Percentiles rank a stretch among this genome's conserved stretches.
These are phyloP conservation scores for Chrysina gloriosa DNA, from an alignment of 2,888 invertebrate genomes.

Conservation along the genomic window DNA sequence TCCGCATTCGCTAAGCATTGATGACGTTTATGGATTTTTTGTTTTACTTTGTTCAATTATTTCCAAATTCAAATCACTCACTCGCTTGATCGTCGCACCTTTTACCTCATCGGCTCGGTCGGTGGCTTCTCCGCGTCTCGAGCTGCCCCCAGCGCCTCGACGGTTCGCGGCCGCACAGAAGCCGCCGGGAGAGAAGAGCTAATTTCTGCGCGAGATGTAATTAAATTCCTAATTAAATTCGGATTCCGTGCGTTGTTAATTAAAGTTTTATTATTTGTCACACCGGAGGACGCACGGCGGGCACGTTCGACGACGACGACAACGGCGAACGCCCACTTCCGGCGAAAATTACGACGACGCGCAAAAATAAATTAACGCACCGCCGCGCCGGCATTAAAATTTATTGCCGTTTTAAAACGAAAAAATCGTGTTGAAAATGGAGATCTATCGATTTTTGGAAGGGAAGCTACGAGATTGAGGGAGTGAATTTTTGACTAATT, in stretches of 20 bases:
- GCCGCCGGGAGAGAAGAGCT: background rate
- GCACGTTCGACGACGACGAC: background rate
- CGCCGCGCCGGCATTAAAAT: constrained; percentile 11
- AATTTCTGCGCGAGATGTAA: constrained; percentile 15
- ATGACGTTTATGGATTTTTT: no score
- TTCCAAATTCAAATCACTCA: no score
- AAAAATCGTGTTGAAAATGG: background rate
- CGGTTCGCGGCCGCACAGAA: background rate
- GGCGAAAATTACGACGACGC: background rate
- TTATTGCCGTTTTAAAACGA: constrained; percentile 5
- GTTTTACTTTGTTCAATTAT: no score
- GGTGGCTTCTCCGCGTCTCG: no score
- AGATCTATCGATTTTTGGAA: no score
- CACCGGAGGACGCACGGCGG: background rate
- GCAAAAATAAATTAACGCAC: constrained; percentile 13
- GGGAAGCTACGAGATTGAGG: no score
- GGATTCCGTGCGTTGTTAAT: constrained; percentile 35
- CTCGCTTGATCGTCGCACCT: no score
- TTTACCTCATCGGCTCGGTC: no score
- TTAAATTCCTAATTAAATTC: constrained; percentile 35
- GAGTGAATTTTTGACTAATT: no score
- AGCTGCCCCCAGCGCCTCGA: no score
- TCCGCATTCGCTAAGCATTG: no score
- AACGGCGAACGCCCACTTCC: no score
- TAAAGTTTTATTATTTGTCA: constrained; percentile 36